A percentile compares a stretch with the other conserved stretches of the same genome.
These are phyloP conservation scores for Corythornis leucogaster DNA, from an alignment of 2,797 vertebrate species.

Conservation along the genomic window DNA sequence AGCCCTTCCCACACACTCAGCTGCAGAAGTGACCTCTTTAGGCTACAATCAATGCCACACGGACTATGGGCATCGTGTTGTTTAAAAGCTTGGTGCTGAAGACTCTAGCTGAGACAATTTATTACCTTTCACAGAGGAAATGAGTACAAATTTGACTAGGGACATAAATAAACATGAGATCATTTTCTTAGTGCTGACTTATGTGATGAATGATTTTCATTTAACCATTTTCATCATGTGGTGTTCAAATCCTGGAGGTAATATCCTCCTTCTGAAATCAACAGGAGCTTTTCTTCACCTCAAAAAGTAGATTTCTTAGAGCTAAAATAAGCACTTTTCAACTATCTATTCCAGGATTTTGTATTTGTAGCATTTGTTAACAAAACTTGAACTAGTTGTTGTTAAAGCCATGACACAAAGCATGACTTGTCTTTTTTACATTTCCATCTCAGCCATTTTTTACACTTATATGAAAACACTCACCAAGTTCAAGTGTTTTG, in stretches of 20 bases:
- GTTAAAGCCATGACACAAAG: neutral
- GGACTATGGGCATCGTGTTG: neutral
- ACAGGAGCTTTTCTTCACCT: neutral
- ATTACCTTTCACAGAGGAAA: constrained; percentile 41
- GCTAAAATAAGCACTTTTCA: neutral
- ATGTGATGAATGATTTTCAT: neutral
- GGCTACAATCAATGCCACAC: neutral
- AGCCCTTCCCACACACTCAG: neutral
- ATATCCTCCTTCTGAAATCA: neutral
- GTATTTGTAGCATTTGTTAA: neutral
- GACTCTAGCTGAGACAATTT: constrained; percentile 6
- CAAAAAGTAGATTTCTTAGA: neutral
- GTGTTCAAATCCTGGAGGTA: neutral
- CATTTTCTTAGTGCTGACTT: constrained; percentile 20
- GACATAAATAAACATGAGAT: constrained; percentile 45
- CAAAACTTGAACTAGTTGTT: neutral
- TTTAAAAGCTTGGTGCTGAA: neutral
- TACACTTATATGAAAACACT: neutral
- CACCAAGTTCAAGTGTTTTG: neutral
- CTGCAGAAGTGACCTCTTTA: neutral
- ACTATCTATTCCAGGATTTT: neutral
- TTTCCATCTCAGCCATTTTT: neutral
- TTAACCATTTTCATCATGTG: neutral
- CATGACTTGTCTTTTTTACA: neutral
- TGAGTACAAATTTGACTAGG: constrained; percentile 33